phyloP scores from a whole-genome alignment of 2,888 invertebrate species.

The Serrognathus titanus region DNA sequence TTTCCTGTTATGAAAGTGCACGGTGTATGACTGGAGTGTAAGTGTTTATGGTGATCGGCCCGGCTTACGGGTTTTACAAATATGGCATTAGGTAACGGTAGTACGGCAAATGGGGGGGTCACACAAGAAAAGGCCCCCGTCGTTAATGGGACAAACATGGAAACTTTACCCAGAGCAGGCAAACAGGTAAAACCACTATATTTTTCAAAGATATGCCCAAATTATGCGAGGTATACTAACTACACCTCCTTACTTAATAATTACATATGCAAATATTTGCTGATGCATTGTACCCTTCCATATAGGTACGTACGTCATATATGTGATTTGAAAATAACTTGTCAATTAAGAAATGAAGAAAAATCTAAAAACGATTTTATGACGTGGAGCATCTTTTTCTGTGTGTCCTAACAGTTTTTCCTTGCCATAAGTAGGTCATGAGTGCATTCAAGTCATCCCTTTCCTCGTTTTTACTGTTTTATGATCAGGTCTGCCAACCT shows the following conservation, averaged over 20 bases:
- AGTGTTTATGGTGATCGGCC: no score
- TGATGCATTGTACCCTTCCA: background rate
- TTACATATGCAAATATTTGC: background rate
- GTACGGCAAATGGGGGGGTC: conserved; percentile 48
- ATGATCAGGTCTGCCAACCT: no score
- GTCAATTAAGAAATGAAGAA: no score
- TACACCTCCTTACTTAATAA: background rate
- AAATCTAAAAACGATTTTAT: no score
- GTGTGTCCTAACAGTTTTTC: no score
- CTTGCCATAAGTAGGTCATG: no score
- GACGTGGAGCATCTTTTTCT: no score
- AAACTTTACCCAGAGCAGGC: conserved; percentile 56
- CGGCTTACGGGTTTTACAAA: conserved; percentile 1
- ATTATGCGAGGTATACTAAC: background rate
- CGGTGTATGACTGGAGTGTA: no score
- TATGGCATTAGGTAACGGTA: conserved; percentile 46
- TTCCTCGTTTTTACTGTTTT: no score
- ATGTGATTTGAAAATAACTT: no score
- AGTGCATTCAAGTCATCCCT: no score
- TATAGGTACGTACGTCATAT: no score
- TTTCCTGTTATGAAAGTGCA: conserved; percentile 1
- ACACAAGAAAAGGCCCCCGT: conserved; percentile 55
- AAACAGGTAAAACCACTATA: conserved; percentile 52
- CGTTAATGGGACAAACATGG: conserved; percentile 59
- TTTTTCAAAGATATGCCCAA: background rate